Evolutionary conservation across 1,140 invertebrate species (phyloP).

Genomic region (Nebria ingens): DNA sequence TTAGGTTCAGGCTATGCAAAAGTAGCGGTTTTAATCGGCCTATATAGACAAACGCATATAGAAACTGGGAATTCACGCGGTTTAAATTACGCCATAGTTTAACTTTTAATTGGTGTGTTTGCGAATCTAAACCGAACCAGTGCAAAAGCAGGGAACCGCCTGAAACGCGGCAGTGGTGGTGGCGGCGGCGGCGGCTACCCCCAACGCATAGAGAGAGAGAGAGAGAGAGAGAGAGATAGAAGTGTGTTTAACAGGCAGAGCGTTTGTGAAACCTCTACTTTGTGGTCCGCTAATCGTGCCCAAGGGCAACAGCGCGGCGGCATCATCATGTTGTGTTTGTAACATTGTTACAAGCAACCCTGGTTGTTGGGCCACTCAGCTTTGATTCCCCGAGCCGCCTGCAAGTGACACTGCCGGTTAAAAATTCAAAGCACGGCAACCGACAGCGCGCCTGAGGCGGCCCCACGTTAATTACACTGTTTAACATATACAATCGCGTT

Average conservation of each 20-base stretch:
- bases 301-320: not conserved
- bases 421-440: slow-evolving; percentile 26
- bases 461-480: slow-evolving; percentile 4
- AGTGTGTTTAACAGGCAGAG: not conserved
- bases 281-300: slow-evolving; percentile 5
- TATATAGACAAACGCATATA: no score
- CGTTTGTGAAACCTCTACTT: slow-evolving; percentile 13
- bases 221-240: not conserved
- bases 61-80: no score
- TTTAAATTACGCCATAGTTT: not conserved
- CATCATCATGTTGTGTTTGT: slow-evolving; percentile 13
- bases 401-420: slow-evolving; percentile 33
- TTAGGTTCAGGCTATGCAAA: no score
- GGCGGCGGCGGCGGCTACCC: not conserved
- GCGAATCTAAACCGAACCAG: not conserved
- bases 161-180: not conserved
- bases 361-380: no score
- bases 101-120: not conserved
- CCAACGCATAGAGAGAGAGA: not conserved
- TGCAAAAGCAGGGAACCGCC: not conserved
- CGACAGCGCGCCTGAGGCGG: not conserved
- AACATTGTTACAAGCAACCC: slow-evolving; percentile 20
- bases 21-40: no score
- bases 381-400: slow-evolving; percentile 19
- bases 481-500: slow-evolving; percentile 5